Evolutionary conservation across 2,113 vertebrate genomes (phyloP).

Genomic region (Elgaria multicarinata): DNA sequence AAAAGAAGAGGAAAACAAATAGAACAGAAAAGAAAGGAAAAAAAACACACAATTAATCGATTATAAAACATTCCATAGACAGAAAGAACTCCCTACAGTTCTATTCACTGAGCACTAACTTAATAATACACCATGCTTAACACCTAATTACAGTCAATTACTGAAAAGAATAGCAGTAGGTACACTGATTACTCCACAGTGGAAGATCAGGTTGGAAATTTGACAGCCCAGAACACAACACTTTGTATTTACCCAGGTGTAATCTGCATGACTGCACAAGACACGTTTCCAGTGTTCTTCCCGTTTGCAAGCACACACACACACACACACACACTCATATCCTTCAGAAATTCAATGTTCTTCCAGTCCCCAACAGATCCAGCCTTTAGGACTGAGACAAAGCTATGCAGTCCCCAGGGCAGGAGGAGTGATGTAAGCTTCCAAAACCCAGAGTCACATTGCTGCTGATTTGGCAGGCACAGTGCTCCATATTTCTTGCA

Average conservation of each 20-base stretch:
- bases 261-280: not conserved
- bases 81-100: constrained; percentile 45
- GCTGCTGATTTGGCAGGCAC: not conserved
- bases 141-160: constrained; percentile 15
- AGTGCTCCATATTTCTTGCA: not conserved
- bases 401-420: not conserved
- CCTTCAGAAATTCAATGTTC: not conserved
- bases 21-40: constrained; percentile 59
- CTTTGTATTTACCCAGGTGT: not conserved
- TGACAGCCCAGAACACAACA: not conserved
- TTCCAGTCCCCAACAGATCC: not conserved
- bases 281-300: not conserved
- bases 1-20: constrained; percentile 29
- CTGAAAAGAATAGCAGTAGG: not conserved
- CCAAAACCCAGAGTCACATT: not conserved
- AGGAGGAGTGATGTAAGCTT: too few species aligned
- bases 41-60: constrained; percentile 61
- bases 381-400: not conserved
- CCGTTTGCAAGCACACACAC: not conserved
- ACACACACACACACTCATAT: not conserved
- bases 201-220: not conserved
- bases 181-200: not conserved
- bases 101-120: constrained; percentile 37
- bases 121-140: constrained; percentile 52
- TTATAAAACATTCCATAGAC: constrained; percentile 41